phyloP scores from a whole-genome alignment of 2,888 invertebrate species.

The Biston betularia region DNA sequence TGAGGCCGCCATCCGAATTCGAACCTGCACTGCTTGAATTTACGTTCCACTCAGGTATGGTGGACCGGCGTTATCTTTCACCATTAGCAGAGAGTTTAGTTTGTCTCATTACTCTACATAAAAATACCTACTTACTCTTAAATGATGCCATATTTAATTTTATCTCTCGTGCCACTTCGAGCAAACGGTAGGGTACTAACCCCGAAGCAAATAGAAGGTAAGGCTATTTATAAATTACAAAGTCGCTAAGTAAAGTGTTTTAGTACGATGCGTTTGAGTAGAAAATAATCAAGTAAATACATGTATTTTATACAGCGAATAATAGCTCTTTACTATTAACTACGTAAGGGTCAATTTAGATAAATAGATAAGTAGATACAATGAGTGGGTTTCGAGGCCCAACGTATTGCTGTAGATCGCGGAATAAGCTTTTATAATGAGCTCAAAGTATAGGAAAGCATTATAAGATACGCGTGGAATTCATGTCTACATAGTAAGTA shows the following conservation, averaged over 20 bases:
- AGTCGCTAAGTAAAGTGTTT: background rate
- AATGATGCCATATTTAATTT: background rate
- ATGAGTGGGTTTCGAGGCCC: no score
- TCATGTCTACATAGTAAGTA: background rate
- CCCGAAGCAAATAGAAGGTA: background rate
- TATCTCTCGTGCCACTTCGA: background rate
- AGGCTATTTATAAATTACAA: background rate
- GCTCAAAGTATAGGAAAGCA: background rate
- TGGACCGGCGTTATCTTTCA: no score
- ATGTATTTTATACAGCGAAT: background rate
- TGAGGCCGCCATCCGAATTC: no score
- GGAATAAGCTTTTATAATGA: background rate
- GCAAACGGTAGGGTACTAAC: background rate
- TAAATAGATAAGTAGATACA: no score
- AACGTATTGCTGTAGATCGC: background rate
- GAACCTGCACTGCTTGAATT: no score
- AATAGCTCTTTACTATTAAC: no score
- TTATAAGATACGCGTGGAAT: background rate
- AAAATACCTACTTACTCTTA: background rate
- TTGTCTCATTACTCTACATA: no score
- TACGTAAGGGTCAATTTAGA: no score
- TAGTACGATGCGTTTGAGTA: background rate
- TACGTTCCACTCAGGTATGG: no score
- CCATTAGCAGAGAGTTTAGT: no score
- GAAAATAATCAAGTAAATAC: background rate